Conservation (phyloP, 2,888 invertebrate species). For the Cactoblastis cactorum region DNA sequence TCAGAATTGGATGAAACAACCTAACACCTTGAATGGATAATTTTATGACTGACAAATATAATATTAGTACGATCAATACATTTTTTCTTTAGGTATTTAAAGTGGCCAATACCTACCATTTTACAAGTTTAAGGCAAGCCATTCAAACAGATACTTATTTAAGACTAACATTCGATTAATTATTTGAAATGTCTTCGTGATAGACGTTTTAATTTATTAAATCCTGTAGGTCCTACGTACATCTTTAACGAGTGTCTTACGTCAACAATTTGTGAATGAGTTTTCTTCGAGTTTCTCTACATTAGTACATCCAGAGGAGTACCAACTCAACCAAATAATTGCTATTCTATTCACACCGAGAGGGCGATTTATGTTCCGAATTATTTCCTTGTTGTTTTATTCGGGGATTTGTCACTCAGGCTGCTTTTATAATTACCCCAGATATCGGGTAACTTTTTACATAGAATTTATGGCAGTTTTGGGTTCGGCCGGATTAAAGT, state of each 20-base stretch:
- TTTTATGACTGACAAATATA: too few species aligned
- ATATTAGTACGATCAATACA: too few species aligned
- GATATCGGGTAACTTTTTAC: slow-evolving; percentile 72
- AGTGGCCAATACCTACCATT: too few species aligned
- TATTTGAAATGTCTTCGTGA: too few species aligned
- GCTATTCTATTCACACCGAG: slow-evolving; percentile 79
- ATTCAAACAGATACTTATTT: too few species aligned
- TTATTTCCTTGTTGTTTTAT: slow-evolving; percentile 80
- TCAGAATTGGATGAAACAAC: too few species aligned
- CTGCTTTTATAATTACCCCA: slow-evolving; percentile 73
- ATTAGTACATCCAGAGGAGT: slow-evolving; percentile 38
- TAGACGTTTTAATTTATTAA: too few species aligned
- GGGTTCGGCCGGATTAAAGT: slow-evolving; percentile 47
- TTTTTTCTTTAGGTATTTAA: too few species aligned
- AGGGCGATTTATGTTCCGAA: slow-evolving; percentile 73
- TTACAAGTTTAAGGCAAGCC: too few species aligned
- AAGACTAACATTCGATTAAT: too few species aligned
- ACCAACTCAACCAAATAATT: slow-evolving; percentile 78
- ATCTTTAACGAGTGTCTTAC: not conserved
- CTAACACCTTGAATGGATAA: too few species aligned
- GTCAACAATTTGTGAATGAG: not conserved
- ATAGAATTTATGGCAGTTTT: slow-evolving; percentile 61
- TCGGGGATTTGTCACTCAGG: slow-evolving; percentile 76
- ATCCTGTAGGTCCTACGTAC: too few species aligned
- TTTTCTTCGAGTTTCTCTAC: slow-evolving; percentile 20